Base-by-base conservation (phyloP, 2,797 vertebrate genomes). In the Poeciliopsis paucimaculata region DNA sequence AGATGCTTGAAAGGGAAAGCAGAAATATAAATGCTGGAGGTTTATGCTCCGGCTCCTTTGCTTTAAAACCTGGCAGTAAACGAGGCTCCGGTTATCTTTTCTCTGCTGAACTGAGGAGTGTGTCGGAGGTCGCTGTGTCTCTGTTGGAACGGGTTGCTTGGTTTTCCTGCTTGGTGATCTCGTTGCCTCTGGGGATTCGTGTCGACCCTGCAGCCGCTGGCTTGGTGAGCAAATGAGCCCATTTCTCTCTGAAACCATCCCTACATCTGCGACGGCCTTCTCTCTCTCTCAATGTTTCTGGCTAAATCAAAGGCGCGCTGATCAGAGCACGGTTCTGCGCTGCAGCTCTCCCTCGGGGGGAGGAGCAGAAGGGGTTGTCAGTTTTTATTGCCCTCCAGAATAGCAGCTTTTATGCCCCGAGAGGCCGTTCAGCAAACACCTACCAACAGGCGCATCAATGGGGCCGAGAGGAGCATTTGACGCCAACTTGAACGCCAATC, bases 341-440 rank as follows among this genome's bases (percentile, higher is more conserved):
- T 28, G 73, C 1, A 10, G 2, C 51, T 64, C 73, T 88, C 81
- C 85, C 84, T 78, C 0, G 8, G 78, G 10, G 62, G 10, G 18
- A 2, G 11, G 20, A 4, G 18, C 53, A 9, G 5, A 1, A 16
- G 43, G 49, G 28, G 28, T 60, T 26, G 77, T 71, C 51, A 66
- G 76, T 78, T 90, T 93, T 91, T 90, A 93, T 82, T 78, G 80
- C 83, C 78, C 64, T 5, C 31, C 77, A 78, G 79, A 87, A 82
- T 73, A 77, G 84, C 73, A 71, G 86, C 77, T 87, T 94, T 94
- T 91, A 92, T 77, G 64, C 83, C 80, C 85, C 23, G 0, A 83
- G 88, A 89, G 87, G 84, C 82, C 28, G 68, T 87, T 93, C 75
- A 57, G 83, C 81, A 83, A 93, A 89, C 87, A 86, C 90, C 88